Percentiles rank a stretch among this genome's conserved stretches.
Evolutionary conservation across 2,797 vertebrate genomes (phyloP).

Genomic region (Enteromius paludinosus): DNA sequence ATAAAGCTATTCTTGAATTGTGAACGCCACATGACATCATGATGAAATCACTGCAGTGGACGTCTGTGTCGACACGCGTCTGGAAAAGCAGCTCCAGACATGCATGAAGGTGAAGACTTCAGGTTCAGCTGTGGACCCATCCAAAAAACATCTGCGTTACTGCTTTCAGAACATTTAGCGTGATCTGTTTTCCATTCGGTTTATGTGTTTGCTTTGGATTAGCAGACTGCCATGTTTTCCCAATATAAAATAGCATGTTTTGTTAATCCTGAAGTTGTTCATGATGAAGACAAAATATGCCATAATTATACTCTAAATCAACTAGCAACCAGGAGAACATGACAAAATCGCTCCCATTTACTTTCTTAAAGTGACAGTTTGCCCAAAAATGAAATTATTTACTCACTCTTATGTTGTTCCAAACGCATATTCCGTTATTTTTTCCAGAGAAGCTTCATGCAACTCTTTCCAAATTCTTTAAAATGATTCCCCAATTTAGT

Average conservation of each 20-base stretch:
- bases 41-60: slow-evolving; percentile 30
- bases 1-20: background rate
- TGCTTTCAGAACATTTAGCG: slow-evolving; percentile 27
- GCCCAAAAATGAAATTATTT: background rate
- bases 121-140: background rate
- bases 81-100: slow-evolving; percentile 29
- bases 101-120: slow-evolving; percentile 15
- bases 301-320: slow-evolving; percentile 20
- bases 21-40: slow-evolving; percentile 22
- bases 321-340: background rate
- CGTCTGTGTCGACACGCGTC: slow-evolving; percentile 3
- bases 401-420: background rate
- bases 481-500: background rate
- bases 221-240: slow-evolving; percentile 11
- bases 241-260: slow-evolving; percentile 27
- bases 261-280: slow-evolving; percentile 18
- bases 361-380: background rate
- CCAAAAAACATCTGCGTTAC: slow-evolving; percentile 34
- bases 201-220: slow-evolving; percentile 48
- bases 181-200: slow-evolving; percentile 20
- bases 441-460: background rate
- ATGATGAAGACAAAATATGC: slow-evolving; percentile 19
- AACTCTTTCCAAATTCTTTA: background rate
- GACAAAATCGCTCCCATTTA: background rate
- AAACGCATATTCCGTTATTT: background rate